These are phyloP conservation scores for Sciurus niger DNA, from an alignment of 2,113 vertebrate species.

Conservation along the genomic window DNA sequence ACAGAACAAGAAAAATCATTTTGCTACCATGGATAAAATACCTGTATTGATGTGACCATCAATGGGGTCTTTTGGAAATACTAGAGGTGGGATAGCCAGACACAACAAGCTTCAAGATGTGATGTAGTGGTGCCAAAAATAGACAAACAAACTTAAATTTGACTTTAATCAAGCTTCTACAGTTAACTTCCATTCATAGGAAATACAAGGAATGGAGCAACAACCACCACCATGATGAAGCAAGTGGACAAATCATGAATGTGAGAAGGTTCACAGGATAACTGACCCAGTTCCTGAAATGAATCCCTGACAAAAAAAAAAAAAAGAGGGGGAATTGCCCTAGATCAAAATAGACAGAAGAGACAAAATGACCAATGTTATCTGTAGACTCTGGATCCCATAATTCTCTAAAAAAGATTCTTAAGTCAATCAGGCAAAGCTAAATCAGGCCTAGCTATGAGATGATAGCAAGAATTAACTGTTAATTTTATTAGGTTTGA, in stretches of 20 bases:
- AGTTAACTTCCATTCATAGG: constrained; percentile 41
- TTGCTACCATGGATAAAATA: background rate
- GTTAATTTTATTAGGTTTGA: constrained; percentile 38
- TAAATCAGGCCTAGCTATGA: constrained; percentile 29
- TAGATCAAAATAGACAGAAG: constrained; percentile 18
- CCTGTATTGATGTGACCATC: background rate
- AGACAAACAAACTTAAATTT: background rate
- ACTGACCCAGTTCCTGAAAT: constrained; percentile 37
- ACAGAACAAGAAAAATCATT: constrained; percentile 54
- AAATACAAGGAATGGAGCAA: constrained; percentile 37
- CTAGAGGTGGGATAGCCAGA: background rate
- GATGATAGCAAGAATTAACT: background rate
- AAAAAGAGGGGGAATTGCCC: constrained; percentile 20
- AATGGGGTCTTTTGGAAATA: background rate
- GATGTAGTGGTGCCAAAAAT: constrained; percentile 39
- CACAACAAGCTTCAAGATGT: background rate
- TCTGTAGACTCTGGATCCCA: background rate
- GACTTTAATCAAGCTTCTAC: constrained; percentile 25
- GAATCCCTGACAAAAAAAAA: constrained; percentile 34
- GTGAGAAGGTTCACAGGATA: constrained; percentile 38
- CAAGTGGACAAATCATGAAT: constrained; percentile 58
- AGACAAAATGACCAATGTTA: constrained; percentile 35
- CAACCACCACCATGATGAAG: background rate
- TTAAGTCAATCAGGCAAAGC: constrained; percentile 5
- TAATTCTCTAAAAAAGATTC: constrained; percentile 29